Percentiles rank a stretch among this genome's conserved stretches.
These are phyloP conservation scores for Nycticebus coucang DNA, from an alignment of 2,113 vertebrate species.

Conservation along the genomic window DNA sequence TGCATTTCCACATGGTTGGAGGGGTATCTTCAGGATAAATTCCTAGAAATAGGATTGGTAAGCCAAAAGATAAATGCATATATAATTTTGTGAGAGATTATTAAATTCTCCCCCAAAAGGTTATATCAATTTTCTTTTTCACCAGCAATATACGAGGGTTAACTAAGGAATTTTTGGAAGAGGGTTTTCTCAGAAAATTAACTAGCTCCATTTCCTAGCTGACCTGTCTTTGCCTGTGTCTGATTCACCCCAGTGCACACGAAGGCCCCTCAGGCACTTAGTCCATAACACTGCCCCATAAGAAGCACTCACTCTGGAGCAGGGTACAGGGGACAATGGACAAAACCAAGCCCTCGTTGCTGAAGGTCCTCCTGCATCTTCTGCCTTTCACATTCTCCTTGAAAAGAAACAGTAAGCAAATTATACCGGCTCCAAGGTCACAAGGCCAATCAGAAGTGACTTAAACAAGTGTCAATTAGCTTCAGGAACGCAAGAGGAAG, in stretches of 20 bases:
- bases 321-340: background rate
- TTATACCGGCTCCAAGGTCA: background rate
- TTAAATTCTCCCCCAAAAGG: background rate
- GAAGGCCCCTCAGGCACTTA: background rate
- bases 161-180: slow-evolving; percentile 20
- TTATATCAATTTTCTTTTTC: background rate
- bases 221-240: background rate
- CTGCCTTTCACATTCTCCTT: background rate
- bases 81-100: slow-evolving; percentile 26
- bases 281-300: background rate
- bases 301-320: background rate
- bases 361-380: background rate
- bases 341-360: background rate
- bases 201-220: slow-evolving; percentile 21
- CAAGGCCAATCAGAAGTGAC: slow-evolving; percentile 2
- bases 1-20: background rate
- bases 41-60: background rate
- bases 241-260: background rate
- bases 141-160: background rate
- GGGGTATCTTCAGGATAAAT: background rate
- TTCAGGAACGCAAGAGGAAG: slow-evolving; percentile 35
- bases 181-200: slow-evolving; percentile 31
- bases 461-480: background rate
- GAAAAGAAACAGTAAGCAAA: slow-evolving; percentile 43
- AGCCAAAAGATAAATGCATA: slow-evolving; percentile 20